Percentiles rank a stretch among this genome's conserved stretches.
These are phyloP conservation scores for Drosophila yooni DNA, from an alignment of 2,888 invertebrate genomes.

Conservation along the genomic window DNA sequence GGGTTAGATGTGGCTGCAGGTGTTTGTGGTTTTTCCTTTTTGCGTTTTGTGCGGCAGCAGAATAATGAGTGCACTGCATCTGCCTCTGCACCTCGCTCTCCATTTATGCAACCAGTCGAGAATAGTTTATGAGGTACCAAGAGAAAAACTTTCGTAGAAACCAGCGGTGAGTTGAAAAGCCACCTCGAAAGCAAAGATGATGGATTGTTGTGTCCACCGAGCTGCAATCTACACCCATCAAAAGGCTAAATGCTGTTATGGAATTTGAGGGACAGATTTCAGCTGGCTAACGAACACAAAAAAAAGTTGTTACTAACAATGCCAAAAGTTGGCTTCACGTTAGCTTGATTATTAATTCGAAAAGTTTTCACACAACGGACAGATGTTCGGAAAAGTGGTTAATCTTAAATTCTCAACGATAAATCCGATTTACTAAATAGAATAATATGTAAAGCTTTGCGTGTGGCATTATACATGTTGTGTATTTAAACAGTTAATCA, in stretches of 20 bases:
- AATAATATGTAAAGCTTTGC: background rate
- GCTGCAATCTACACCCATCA: slow-evolving; percentile 14
- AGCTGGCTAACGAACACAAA: slow-evolving; percentile 11
- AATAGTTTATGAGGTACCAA: background rate
- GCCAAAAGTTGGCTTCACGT: slow-evolving; percentile 27
- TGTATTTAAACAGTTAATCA: slow-evolving; percentile 27
- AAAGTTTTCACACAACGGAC: slow-evolving; percentile 41
- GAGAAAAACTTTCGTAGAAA: slow-evolving; percentile 34
- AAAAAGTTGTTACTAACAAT: slow-evolving; percentile 19
- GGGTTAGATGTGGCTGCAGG: slow-evolving; percentile 66
- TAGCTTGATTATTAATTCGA: slow-evolving; percentile 51
- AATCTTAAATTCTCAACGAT: background rate
- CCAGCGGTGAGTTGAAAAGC: slow-evolving; percentile 8
- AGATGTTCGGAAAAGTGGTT: background rate
- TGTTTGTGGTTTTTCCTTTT: slow-evolving; percentile 39
- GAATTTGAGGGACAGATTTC: slow-evolving; percentile 45
- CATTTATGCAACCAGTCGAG: slow-evolving; percentile 9
- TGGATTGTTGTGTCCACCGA: slow-evolving; percentile 39
- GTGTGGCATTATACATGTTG: background rate
- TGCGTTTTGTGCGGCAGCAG: slow-evolving; percentile 4
- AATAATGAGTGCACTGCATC: slow-evolving; percentile 31
- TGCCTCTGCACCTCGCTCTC: background rate
- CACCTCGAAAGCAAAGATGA: slow-evolving; percentile 40
- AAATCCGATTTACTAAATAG: background rate
- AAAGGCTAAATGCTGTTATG: slow-evolving; percentile 39